These are phyloP conservation scores for Pedionomus torquatus DNA, from an alignment of 2,113 vertebrate species.

Conservation along the genomic window DNA sequence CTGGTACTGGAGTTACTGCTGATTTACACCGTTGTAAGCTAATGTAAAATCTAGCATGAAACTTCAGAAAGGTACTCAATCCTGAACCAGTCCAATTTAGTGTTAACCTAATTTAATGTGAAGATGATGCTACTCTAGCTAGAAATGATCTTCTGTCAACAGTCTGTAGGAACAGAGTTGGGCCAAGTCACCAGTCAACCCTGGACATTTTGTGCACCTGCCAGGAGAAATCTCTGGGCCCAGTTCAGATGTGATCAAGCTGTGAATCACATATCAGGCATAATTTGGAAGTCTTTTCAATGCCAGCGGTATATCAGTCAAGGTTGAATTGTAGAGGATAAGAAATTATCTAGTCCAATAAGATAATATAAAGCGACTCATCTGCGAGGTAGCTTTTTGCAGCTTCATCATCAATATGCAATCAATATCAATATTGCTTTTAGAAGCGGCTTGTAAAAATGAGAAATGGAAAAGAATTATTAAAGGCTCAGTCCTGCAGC, in stretches of 20 bases:
- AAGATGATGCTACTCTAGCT: neutral
- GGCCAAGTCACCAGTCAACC: neutral
- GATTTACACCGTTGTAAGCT: neutral
- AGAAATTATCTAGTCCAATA: neutral
- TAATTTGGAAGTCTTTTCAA: neutral
- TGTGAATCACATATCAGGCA: neutral
- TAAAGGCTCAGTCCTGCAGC: conserved; percentile 13
- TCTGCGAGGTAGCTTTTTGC: neutral
- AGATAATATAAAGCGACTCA: neutral
- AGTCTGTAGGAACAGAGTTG: neutral
- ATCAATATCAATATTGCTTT: neutral
- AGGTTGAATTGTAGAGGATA: neutral
- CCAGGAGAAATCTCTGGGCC: neutral
- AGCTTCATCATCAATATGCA: too few species aligned
- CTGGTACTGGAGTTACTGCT: neutral
- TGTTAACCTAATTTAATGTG: conserved; percentile 45
- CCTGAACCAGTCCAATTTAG: neutral
- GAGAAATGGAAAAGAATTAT: conserved; percentile 22
- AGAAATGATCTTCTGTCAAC: neutral
- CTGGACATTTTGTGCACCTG: neutral
- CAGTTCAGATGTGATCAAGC: neutral
- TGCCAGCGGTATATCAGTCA: neutral
- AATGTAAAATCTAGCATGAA: neutral
- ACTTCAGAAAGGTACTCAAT: conserved; percentile 25
- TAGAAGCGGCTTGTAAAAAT: conserved; percentile 5